These are phyloP conservation scores for Myrmophylax atrothorax DNA, from an alignment of 2,113 vertebrate species.

Conservation along the genomic window DNA sequence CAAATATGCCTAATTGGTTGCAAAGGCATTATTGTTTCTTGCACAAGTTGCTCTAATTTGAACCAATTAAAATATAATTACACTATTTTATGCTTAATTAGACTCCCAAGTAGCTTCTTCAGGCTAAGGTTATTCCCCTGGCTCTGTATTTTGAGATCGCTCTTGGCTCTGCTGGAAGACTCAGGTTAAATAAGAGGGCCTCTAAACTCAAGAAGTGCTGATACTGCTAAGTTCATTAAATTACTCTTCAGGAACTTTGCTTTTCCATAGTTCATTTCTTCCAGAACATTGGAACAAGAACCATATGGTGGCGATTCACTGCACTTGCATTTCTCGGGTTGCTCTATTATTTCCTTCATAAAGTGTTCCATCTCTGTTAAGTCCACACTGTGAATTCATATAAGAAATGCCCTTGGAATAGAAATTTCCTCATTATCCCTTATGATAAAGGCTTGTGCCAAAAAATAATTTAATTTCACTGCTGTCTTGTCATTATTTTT, in stretches of 20 bases:
- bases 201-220: background rate
- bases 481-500: background rate
- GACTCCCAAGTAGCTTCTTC: conserved; percentile 12
- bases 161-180: background rate
- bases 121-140: background rate
- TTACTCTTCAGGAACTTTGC: background rate
- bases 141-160: background rate
- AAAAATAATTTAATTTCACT: conserved; percentile 28
- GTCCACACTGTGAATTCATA: background rate
- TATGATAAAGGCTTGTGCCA: conserved; percentile 17
- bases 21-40: conserved; percentile 42
- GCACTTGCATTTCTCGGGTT: conserved; percentile 8
- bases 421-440: conserved; percentile 56
- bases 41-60: conserved; percentile 31
- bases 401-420: conserved; percentile 33
- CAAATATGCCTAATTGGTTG: background rate
- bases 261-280: conserved; percentile 11
- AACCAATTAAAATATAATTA: conserved; percentile 49
- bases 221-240: background rate
- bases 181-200: background rate
- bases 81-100: conserved; percentile 52
- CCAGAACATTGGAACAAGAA: background rate
- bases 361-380: conserved; percentile 2
- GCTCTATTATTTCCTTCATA: background rate
- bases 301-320: background rate